Evolutionary conservation across 2,113 vertebrate genomes (phyloP), one percentile per base, ranked within the genome.

Genomic region (human (Homo sapiens)): DNA sequence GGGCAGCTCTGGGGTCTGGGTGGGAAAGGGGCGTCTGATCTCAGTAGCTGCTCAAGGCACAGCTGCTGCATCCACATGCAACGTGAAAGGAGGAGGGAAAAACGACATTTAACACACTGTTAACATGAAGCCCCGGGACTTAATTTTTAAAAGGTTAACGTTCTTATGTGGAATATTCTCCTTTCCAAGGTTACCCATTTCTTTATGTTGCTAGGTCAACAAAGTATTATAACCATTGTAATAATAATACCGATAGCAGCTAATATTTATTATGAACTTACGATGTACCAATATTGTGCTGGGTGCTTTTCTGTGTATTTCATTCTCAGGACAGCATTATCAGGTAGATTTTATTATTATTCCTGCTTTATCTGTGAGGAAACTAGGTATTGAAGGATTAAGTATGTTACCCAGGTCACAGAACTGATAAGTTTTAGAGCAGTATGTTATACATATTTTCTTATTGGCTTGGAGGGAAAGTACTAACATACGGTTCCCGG

Each of bases 291-390:
- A 73, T 40, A 90, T 25, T 8, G 30, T 92, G 23, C 68, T 48
- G 23, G 66, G 72, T 87, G 76, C 72, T 93, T 55, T 66, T 84
- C 32, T 38, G 55, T 93, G 52, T 27, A 85, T 97, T 94, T 83
- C 48, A 81, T 76, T 83, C 20, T 70, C 25, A 89, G 45, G 83
- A 76, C 35, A 50, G n/a, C 59, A 20, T 27, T 79, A 66, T 43
- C 11, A 68, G 32, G 17, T 89, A 38, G 50, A 61, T 50, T 92
- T 93, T 61, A 52, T 70, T 83, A 83, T 50, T 20, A 85, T 11
- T 70, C 32, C 32, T 72, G 6, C 76, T 73, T 92, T 83, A 92
- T 79, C 43, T 78, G n/a, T 64, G 73, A 80, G 92, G 61, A 75
- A 85, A 75, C 32, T 40, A 66, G 22, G 57, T 61, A 38, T 30